Evolutionary conservation across 2,797 vertebrate species (phyloP).

Genomic region (Pseudotriccus pelzelni): DNA sequence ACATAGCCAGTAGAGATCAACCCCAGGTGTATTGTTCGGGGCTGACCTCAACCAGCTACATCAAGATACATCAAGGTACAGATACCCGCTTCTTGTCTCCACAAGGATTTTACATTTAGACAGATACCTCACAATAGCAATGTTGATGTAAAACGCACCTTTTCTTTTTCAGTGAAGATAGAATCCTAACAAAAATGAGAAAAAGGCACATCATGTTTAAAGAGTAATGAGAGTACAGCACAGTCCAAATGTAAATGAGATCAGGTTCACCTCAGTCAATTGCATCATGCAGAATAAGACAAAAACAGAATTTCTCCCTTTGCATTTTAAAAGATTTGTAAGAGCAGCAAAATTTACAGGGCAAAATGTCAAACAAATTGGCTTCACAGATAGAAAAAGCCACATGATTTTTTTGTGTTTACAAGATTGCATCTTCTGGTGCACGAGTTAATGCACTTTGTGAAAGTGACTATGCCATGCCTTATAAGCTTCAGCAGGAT

Average conservation of each 20-base stretch:
- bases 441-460: constrained; percentile 3
- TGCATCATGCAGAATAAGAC: neutral
- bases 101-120: constrained; percentile 4
- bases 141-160: neutral
- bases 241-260: neutral
- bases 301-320: neutral
- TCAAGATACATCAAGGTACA: neutral
- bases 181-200: neutral
- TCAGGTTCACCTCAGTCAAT: neutral
- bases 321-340: neutral
- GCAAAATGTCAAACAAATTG: constrained; percentile 32
- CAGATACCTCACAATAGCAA: neutral
- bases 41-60: neutral
- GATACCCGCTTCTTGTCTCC: neutral
- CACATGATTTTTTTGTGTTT: neutral
- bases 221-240: constrained; percentile 10
- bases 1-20: neutral
- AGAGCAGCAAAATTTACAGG: constrained; percentile 1
- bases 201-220: constrained; percentile 34
- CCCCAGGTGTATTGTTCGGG: neutral
- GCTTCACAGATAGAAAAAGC: neutral
- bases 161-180: neutral
- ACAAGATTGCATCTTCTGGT: neutral
- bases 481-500: constrained; percentile 7
- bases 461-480: neutral